phyloP scores from a whole-genome alignment of 1,140 invertebrate genomes.

The Parapsyche elsis region DNA sequence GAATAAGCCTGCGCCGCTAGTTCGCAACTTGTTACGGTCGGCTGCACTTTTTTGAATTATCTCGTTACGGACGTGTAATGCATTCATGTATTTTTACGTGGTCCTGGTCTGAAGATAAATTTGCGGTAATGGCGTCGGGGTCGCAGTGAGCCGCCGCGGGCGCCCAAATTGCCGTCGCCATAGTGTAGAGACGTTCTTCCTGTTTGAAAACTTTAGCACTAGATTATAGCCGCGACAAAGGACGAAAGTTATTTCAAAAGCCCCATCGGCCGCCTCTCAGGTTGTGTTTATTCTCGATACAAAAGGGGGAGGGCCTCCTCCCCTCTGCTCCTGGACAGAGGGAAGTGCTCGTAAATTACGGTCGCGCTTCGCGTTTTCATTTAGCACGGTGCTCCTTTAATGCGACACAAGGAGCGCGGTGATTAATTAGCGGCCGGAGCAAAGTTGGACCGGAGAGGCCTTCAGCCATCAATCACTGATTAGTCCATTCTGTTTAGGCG shows the following conservation, averaged over 20 bases:
- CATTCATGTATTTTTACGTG: conserved; percentile 23
- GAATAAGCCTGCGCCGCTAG: too few relatives aligned
- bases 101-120: not conserved
- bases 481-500: conserved; percentile 54
- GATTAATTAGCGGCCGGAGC: conserved; percentile 52
- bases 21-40: too few relatives aligned
- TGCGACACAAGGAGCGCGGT: conserved; percentile 36
- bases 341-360: conserved; percentile 44
- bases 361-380: conserved; percentile 50
- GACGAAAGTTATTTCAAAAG: conserved; percentile 56
- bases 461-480: conserved; percentile 54
- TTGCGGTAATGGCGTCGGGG: not conserved
- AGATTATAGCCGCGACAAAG: conserved; percentile 55
- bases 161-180: conserved; percentile 17
- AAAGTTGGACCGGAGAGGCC: conserved; percentile 40
- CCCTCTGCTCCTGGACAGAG: conserved; percentile 21
- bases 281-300: conserved; percentile 55
- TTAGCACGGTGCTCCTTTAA: conserved; percentile 45
- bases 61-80: conserved; percentile 18
- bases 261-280: conserved; percentile 19
- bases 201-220: conserved; percentile 54
- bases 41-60: conserved; percentile 6
- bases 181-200: conserved; percentile 51
- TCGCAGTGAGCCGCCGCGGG: not conserved
- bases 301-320: conserved; percentile 47